A percentile compares a stretch with the other conserved stretches of the same genome.
These are phyloP conservation scores for Spatulosminthurus flaviceps DNA, from an alignment of 2,888 invertebrate species.

Conservation along the genomic window DNA sequence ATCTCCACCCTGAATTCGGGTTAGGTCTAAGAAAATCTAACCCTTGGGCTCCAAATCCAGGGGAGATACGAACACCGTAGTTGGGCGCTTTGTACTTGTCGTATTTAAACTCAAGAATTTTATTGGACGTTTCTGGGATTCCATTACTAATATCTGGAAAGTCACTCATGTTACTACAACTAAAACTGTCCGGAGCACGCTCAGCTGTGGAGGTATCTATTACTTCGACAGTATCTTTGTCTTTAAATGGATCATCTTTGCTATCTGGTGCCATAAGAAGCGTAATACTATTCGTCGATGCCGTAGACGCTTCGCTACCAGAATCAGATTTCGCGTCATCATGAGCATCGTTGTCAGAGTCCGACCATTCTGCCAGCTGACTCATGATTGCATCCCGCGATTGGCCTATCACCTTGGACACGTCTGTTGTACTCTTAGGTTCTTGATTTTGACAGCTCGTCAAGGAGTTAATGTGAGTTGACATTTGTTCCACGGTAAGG, in stretches of 20 bases:
- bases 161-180: not conserved
- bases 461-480: conserved; percentile 33
- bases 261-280: conserved; percentile 29
- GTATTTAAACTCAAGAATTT: conserved; percentile 40
- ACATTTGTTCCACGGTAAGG: conserved; percentile 47
- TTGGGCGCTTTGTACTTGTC: conserved; percentile 49
- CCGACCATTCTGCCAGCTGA: conserved; percentile 35
- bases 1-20: conserved; percentile 48
- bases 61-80: conserved; percentile 51
- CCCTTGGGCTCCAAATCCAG: conserved; percentile 49
- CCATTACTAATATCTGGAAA: not conserved
- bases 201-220: not conserved
- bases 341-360: conserved; percentile 30
- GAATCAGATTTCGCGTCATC: conserved; percentile 46
- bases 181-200: not conserved
- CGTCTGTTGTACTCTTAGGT: conserved; percentile 31
- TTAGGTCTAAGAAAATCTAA: conserved; percentile 46
- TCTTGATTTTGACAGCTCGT: not conserved
- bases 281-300: conserved; percentile 50
- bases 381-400: conserved; percentile 22
- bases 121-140: not conserved
- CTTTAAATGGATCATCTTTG: not conserved
- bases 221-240: conserved; percentile 21
- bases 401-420: not conserved
- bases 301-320: conserved; percentile 46